Evolutionary conservation across 2,797 vertebrate genomes (phyloP).

Genomic region (Macroramphosus scolopax): DNA sequence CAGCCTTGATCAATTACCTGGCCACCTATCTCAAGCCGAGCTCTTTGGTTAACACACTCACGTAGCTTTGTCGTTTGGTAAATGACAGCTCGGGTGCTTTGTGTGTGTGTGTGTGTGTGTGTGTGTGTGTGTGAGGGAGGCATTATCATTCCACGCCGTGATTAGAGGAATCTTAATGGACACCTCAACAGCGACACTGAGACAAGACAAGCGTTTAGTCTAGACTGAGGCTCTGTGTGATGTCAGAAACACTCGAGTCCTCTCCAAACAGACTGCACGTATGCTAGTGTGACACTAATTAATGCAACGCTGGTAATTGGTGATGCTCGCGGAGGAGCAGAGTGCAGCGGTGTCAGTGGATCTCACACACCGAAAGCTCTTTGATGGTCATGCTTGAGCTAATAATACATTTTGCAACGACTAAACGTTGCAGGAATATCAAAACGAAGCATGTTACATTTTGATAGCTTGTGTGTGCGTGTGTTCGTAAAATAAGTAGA

Average conservation of each 20-base stretch:
- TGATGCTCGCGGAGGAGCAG: background rate
- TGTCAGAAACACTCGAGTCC: constrained; percentile 25
- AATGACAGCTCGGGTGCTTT: constrained; percentile 36
- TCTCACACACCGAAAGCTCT: too few species aligned
- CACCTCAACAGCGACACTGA: constrained; percentile 42
- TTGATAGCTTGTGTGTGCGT: too few species aligned
- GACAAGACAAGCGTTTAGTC: constrained; percentile 61
- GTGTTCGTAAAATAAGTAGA: too few species aligned
- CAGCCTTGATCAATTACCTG: constrained; percentile 76
- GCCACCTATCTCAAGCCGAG: constrained; percentile 60
- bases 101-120: constrained; percentile 5
- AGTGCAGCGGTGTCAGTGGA: too few species aligned
- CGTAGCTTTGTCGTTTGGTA: constrained; percentile 45
- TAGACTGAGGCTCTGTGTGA: constrained; percentile 29
- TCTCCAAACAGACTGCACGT: constrained; percentile 14
- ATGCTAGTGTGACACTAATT: constrained; percentile 36
- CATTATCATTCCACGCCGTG: constrained; percentile 56
- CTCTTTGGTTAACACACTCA: constrained; percentile 60
- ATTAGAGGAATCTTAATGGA: constrained; percentile 70
- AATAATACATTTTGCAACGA: too few species aligned
- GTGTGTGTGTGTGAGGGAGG: constrained; percentile 36
- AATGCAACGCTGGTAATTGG: constrained; percentile 22
- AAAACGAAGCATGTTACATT: too few species aligned
- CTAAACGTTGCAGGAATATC: too few species aligned
- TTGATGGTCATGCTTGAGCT: too few species aligned